These are phyloP conservation scores for Tromatobia lineatoria DNA, from an alignment of 2,888 invertebrate genomes.

Conservation along the genomic window DNA sequence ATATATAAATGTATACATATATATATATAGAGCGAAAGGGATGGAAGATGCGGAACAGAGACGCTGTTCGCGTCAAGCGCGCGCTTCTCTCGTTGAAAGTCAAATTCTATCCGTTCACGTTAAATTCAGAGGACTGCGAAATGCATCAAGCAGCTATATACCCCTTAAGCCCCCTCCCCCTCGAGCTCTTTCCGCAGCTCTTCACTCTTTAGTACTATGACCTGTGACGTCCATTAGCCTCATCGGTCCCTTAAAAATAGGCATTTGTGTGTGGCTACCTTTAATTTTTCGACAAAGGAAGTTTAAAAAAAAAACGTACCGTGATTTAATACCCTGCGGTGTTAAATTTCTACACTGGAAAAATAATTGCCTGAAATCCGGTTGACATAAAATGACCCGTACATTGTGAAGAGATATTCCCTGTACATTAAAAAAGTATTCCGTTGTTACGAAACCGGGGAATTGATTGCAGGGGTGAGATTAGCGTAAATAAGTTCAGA, in stretches of 20 bases:
- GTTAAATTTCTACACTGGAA: background rate
- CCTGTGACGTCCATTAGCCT: slow-evolving; percentile 41
- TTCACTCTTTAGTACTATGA: slow-evolving; percentile 36
- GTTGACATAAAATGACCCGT: no score
- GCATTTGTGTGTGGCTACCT: background rate
- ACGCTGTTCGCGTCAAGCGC: slow-evolving; percentile 31
- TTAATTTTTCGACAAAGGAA: background rate
- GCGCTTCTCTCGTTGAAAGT: slow-evolving; percentile 65
- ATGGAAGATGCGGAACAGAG: slow-evolving; percentile 24
- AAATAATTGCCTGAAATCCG: no score
- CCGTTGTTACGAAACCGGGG: no score
- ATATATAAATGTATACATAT: background rate
- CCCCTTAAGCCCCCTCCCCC: background rate
- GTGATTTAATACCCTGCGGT: background rate
- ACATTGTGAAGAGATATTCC: no score
- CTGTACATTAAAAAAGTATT: no score
- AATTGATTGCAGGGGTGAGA: no score
- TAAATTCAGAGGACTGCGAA: slow-evolving; percentile 55
- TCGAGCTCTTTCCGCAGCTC: slow-evolving; percentile 2
- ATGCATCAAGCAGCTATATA: slow-evolving; percentile 45
- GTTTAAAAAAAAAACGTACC: background rate
- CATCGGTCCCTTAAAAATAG: slow-evolving; percentile 9
- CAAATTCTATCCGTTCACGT: slow-evolving; percentile 68
- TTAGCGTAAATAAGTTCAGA: no score
- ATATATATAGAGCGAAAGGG: background rate